phyloP scores from a whole-genome alignment of 1,140 invertebrate species.

The Heterodera schachtii region DNA sequence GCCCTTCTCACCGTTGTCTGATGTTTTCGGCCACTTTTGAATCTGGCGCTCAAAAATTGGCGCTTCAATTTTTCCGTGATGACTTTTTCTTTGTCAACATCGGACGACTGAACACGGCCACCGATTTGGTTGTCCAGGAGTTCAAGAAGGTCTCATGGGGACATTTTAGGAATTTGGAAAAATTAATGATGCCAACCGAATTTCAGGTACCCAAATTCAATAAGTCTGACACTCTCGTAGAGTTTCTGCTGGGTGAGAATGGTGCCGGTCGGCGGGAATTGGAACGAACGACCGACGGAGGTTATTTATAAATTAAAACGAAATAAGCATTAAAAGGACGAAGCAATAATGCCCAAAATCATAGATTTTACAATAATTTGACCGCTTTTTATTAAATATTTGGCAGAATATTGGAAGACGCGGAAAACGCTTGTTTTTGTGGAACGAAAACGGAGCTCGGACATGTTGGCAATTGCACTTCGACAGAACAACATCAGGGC shows the following conservation, averaged over 20 bases:
- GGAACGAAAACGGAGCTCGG: slow-evolving; percentile 36
- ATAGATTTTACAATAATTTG: too few relatives aligned
- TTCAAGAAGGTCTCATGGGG: slow-evolving; percentile 28
- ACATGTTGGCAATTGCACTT: slow-evolving; percentile 29
- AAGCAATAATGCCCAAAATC: not conserved
- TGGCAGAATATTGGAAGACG: slow-evolving; percentile 17
- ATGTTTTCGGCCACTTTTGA: slow-evolving; percentile 46
- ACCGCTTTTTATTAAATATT: not conserved
- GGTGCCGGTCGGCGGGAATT: not conserved
- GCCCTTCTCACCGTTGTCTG: slow-evolving; percentile 22
- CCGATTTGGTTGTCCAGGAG: slow-evolving; percentile 33
- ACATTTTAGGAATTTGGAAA: not conserved
- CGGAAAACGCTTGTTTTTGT: slow-evolving; percentile 37
- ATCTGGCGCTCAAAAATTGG: not conserved
- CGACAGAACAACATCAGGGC: slow-evolving; percentile 21
- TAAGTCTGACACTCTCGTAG: slow-evolving; percentile 29
- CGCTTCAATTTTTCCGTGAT: slow-evolving; percentile 23
- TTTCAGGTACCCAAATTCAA: slow-evolving; percentile 21
- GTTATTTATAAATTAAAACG: not conserved
- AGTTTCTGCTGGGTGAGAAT: slow-evolving; percentile 18
- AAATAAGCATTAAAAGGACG: not conserved
- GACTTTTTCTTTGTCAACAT: slow-evolving; percentile 30
- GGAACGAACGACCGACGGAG: slow-evolving; percentile 13
- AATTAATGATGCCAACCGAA: not conserved
- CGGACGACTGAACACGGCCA: slow-evolving; percentile 28